Percentiles rank a stretch among this genome's conserved stretches.
Conservation (phyloP, 2,888 invertebrate species). For the Trachelus iudaicus region DNA sequence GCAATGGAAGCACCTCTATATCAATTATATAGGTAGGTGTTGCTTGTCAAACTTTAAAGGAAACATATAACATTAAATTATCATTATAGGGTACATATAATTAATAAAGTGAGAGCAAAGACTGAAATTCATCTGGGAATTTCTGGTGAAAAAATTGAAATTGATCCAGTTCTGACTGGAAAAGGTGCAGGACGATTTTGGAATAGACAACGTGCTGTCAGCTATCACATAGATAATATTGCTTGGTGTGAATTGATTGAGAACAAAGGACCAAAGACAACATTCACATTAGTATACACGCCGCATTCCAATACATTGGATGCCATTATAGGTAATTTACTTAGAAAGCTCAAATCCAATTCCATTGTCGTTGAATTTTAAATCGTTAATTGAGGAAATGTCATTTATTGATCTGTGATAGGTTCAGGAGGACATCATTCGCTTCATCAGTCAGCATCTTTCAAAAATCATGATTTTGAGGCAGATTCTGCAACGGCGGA, state of each 20-base stretch:
- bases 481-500: slow-evolving; percentile 79
- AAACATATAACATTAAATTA: background rate
- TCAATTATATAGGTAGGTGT: slow-evolving; percentile 70
- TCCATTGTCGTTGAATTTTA: background rate
- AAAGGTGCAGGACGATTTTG: slow-evolving; percentile 65
- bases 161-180: slow-evolving; percentile 77
- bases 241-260: slow-evolving; percentile 89
- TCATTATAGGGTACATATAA: slow-evolving; percentile 77
- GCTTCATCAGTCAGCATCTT: slow-evolving; percentile 70
- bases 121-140: slow-evolving; percentile 88
- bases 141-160: slow-evolving; percentile 91
- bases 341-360: background rate
- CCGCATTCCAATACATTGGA: slow-evolving; percentile 53
- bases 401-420: background rate
- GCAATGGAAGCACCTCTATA: slow-evolving; percentile 90
- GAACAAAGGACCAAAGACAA: slow-evolving; percentile 77
- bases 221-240: slow-evolving; percentile 86
- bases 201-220: slow-evolving; percentile 81
- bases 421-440: slow-evolving; percentile 32
- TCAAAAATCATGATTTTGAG: slow-evolving; percentile 91
- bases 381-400: background rate
- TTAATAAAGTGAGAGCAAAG: slow-evolving; percentile 84
- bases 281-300: slow-evolving; percentile 80
- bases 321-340: slow-evolving; percentile 26
- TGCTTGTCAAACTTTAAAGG: background rate